Evolutionary conservation across 1,140 invertebrate species (phyloP).

Genomic region (Papilio dardanus): DNA sequence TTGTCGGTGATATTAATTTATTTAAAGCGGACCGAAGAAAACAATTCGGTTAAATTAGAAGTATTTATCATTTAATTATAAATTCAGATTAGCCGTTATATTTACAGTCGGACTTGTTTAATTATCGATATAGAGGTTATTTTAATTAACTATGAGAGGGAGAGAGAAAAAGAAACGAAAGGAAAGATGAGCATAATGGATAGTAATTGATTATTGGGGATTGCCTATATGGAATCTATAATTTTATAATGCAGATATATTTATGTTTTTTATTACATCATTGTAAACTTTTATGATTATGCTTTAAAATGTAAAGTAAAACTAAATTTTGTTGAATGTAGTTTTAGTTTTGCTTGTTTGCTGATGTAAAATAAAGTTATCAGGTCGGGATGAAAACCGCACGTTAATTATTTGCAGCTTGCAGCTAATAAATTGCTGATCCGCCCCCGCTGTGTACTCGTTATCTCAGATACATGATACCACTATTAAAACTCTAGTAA

Average conservation of each 20-base stretch:
- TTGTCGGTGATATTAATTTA: conserved; percentile 52
- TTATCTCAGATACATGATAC: conserved; percentile 26
- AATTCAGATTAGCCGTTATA: conserved; percentile 2
- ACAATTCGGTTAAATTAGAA: conserved; percentile 30
- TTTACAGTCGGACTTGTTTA: background rate
- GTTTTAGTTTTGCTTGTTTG: conserved; percentile 1
- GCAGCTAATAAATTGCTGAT: conserved; percentile 34
- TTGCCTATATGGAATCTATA: no score
- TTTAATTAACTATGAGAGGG: background rate
- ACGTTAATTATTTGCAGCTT: conserved; percentile 34
- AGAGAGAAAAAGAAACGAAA: no score
- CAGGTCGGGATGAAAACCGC: conserved; percentile 15
- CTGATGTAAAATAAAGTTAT: conserved; percentile 24
- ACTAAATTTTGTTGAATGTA: background rate
- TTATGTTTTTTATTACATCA: no score
- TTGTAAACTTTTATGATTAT: no score
- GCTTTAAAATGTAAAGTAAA: background rate
- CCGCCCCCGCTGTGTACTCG: conserved; percentile 1
- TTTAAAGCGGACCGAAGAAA: conserved; percentile 45
- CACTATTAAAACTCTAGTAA: background rate
- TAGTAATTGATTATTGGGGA: no score
- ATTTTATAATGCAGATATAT: no score
- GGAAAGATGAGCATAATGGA: no score
- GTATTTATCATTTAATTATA: conserved; percentile 13
- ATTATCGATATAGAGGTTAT: background rate